These are phyloP conservation scores for Apotomis capreana DNA, from an alignment of 2,888 invertebrate genomes.

Conservation along the genomic window DNA sequence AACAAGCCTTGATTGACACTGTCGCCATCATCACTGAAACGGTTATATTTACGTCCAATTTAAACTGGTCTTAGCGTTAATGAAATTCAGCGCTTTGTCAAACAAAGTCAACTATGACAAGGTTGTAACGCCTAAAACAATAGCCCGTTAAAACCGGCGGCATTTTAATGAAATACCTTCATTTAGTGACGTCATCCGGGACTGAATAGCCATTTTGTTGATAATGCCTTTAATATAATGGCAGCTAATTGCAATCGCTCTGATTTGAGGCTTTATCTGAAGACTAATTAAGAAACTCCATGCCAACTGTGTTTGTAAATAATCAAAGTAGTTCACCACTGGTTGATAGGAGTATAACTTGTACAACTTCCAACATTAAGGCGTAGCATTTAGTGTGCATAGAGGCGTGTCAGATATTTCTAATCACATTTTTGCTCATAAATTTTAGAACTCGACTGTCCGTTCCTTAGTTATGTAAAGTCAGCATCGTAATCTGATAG, in stretches of 20 bases:
- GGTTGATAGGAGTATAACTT: too few species aligned
- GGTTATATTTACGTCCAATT: constrained; percentile 1
- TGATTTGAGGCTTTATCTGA: too few species aligned
- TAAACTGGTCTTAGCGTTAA: constrained; percentile 6
- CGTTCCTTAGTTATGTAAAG: too few species aligned
- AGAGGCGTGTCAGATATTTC: too few species aligned
- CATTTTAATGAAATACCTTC: constrained; percentile 24
- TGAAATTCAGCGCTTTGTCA: constrained; percentile 19
- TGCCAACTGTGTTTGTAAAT: too few species aligned
- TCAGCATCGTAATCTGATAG: too few species aligned
- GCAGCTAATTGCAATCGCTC: too few species aligned
- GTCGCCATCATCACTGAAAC: background rate
- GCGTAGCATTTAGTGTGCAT: too few species aligned
- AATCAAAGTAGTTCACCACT: too few species aligned
- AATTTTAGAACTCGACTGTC: too few species aligned
- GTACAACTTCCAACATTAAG: too few species aligned
- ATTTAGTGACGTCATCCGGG: constrained; percentile 15
- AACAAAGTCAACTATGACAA: constrained; percentile 23
- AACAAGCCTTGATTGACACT: background rate
- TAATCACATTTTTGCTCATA: too few species aligned
- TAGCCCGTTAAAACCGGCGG: constrained; percentile 14
- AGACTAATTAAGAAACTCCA: background rate
- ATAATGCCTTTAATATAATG: background rate
- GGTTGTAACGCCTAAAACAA: constrained; percentile 21
- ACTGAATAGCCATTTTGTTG: background rate